Conservation (phyloP, 2,113 vertebrate genomes). For the Bolborhynchus lineola region DNA sequence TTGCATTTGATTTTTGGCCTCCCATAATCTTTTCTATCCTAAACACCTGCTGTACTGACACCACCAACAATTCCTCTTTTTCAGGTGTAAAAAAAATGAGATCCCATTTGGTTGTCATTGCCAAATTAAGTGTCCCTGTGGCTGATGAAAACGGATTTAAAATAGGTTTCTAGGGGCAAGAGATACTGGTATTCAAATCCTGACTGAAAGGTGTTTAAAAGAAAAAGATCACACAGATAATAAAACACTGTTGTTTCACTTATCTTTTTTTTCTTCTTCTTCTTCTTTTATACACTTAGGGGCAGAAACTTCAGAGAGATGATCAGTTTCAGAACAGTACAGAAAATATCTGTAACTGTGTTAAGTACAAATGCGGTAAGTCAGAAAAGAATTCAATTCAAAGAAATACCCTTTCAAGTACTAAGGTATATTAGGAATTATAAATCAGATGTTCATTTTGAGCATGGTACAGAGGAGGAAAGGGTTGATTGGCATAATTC, state of each 20-base stretch:
- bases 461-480: not conserved
- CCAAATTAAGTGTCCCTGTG: not conserved
- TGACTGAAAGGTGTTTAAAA: not conserved
- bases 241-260: not conserved
- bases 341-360: conserved; percentile 87
- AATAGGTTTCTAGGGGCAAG: not conserved
- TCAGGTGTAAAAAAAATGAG: not conserved
- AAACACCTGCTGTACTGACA: not conserved
- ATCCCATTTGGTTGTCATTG: not conserved
- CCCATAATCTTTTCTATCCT: not conserved
- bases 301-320: conserved; percentile 87
- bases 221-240: not conserved
- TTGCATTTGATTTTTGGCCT: not conserved
- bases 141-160: not conserved
- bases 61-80: not conserved
- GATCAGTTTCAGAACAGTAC: conserved; percentile 78
- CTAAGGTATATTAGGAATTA: not conserved
- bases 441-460: not conserved
- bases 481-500: not conserved
- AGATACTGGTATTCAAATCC: not conserved
- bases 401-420: not conserved
- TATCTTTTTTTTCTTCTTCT: not conserved
- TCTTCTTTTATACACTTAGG: conserved; percentile 69
- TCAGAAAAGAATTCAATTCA: not conserved
- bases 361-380: conserved; percentile 90